Base-by-base conservation (phyloP, 2,113 vertebrate species). In the Cebus imitator region DNA sequence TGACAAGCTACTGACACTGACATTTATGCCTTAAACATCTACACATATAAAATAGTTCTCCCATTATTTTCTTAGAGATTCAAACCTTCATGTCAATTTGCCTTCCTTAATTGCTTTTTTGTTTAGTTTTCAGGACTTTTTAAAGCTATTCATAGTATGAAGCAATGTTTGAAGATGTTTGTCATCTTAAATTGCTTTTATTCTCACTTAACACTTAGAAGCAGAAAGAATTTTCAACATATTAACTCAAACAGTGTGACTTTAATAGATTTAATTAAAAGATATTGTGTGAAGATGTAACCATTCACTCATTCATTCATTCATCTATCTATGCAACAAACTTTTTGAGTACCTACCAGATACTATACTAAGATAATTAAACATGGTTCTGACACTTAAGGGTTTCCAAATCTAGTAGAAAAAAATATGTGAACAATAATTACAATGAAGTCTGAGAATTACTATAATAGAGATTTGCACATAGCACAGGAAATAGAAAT, bases 31-130 rank as follows among this genome's bases (percentile, higher is more conserved):
- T 95, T 97, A 97, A 97, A 96, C 81, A 93, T 97, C 94, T 97
- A 95, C 93, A 96, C 93, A 98, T 80, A 97, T 87, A 84, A 97
- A 97, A 96, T 95, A 98, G 96, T 95, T 90, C 85, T 96, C 82
- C 85, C 96, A 94, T 96, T 87, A 96, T 97, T 93, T 98, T 94
- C 96, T 97, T 86, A 96, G 90, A 96, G 90, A 98, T 97, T 95
- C 96, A 97, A 92, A 66, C 64, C 66, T 97, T 96, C 97, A 76
- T 92, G 96, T 97, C 96, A 98, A 97, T 98, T 98, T 98, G 89
- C 95, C 98, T 97, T 96, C 94, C 96, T 98, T 98, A 98, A 98
- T 98, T 98, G 91, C 96, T 97, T 98, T 97, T 98, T 96, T 97
- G 90, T 97, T 98, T 98, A 94, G 91, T 96, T 98, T 97, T 32